Percentiles rank a stretch among this genome's conserved stretches.
Conservation (phyloP, 2,888 invertebrate species). For the Ferdinandea cuprea region DNA sequence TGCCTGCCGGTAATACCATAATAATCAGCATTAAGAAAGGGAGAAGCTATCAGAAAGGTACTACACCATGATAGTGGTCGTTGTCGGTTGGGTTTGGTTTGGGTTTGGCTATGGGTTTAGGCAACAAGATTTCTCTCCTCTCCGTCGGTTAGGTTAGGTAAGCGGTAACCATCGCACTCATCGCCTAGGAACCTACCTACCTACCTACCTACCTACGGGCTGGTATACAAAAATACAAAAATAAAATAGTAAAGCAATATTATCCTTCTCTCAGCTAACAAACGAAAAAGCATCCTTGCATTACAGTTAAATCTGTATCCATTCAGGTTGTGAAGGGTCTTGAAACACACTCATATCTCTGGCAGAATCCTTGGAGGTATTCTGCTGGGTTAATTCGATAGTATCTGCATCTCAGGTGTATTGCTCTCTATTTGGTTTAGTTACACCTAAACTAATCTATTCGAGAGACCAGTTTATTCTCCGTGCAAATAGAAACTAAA, state of each 20-base stretch:
- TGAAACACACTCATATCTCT: not conserved
- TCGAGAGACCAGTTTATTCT: slow-evolving; percentile 17
- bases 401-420: slow-evolving; percentile 25
- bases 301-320: slow-evolving; percentile 41
- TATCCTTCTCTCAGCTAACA: slow-evolving; percentile 4
- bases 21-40: slow-evolving; percentile 60
- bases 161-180: not conserved
- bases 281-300: slow-evolving; percentile 33
- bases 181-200: slow-evolving; percentile 3
- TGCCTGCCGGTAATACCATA: slow-evolving; percentile 23
- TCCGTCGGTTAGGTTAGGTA: slow-evolving; percentile 9
- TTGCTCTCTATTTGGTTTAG: slow-evolving; percentile 1
- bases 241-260: slow-evolving; percentile 1
- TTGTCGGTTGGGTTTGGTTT: not conserved
- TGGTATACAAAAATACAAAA: too few relatives aligned
- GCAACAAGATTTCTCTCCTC: slow-evolving; percentile 8
- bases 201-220: too few relatives aligned
- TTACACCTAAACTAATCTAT: slow-evolving; percentile 40
- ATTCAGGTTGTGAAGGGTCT: not conserved
- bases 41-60: slow-evolving; percentile 41
- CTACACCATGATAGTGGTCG: slow-evolving; percentile 26
- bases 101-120: too few relatives aligned
- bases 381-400: slow-evolving; percentile 24
- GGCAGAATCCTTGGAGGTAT: not conserved
- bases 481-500: slow-evolving; percentile 30